Conservation (phyloP, 2,888 invertebrate species). For the Diabrotica balteata region DNA sequence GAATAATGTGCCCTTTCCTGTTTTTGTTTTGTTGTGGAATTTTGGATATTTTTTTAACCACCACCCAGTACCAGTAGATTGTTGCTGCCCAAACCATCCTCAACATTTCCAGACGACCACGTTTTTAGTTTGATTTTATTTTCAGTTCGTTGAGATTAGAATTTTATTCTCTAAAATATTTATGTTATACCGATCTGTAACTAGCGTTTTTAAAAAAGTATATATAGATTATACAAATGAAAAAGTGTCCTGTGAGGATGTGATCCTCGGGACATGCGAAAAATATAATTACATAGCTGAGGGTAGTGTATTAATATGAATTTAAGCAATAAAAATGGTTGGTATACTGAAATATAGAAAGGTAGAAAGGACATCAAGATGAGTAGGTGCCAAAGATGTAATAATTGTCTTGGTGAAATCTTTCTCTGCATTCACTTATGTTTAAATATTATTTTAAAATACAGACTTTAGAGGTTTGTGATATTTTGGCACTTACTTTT, state of each 20-base stretch:
- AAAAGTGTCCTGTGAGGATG: neutral
- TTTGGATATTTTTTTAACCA: neutral
- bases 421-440: no score
- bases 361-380: neutral
- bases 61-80: conserved; percentile 17
- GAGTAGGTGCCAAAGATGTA: neutral
- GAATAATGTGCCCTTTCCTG: conserved; percentile 21
- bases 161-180: conserved; percentile 24
- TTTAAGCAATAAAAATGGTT: conserved; percentile 38
- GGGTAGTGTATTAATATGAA: conserved; percentile 31
- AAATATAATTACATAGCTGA: conserved; percentile 27
- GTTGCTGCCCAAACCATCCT: conserved; percentile 2
- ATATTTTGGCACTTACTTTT: no score
- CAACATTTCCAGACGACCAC: conserved; percentile 2
- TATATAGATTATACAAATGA: neutral
- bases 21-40: conserved; percentile 18
- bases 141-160: conserved; percentile 6
- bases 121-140: conserved; percentile 1
- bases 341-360: conserved; percentile 18
- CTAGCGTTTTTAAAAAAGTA: neutral
- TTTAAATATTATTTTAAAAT: no score
- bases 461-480: no score
- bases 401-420: no score
- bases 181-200: conserved; percentile 26
- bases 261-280: neutral